Evolutionary conservation across 2,797 vertebrate species (phyloP).

Genomic region (Coccyzus lansbergi): DNA sequence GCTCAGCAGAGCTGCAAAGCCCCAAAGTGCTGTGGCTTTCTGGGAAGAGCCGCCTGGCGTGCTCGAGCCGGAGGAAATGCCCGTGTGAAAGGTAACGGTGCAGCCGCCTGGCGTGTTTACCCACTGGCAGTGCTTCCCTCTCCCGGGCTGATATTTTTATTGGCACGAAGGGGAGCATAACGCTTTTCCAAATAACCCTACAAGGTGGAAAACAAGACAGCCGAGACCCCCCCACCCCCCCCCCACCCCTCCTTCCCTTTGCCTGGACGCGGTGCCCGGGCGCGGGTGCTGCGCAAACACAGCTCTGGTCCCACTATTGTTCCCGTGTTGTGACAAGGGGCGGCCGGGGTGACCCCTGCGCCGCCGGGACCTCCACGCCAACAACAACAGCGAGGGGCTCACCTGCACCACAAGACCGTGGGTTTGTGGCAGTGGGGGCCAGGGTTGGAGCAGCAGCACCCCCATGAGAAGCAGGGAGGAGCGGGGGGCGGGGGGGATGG

Average conservation of each 20-base stretch:
- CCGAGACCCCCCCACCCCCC: neutral
- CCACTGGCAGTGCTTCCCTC: neutral
- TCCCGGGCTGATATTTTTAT: slow-evolving; percentile 69
- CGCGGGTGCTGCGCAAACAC: neutral
- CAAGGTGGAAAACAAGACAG: slow-evolving; percentile 74
- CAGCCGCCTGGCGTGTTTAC: neutral
- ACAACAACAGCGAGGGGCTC: slow-evolving; percentile 66
- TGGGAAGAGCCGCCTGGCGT: neutral
- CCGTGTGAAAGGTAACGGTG: neutral
- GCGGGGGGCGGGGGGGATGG: neutral
- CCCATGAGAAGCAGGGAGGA: too few relatives aligned
- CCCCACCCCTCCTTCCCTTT: neutral
- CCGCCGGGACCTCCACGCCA: slow-evolving; percentile 63
- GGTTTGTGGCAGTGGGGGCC: neutral
- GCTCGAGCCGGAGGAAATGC: neutral
- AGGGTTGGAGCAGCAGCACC: slow-evolving; percentile 61
- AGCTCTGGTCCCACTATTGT: slow-evolving; percentile 62
- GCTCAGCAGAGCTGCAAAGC: neutral
- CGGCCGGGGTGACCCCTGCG: neutral
- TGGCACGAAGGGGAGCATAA: slow-evolving; percentile 54
- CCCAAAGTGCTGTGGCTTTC: fast-evolving
- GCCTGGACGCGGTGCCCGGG: neutral
- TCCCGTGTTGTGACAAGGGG: slow-evolving; percentile 75
- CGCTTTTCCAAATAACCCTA: neutral
- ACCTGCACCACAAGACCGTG: neutral